Evolutionary conservation across 2,113 vertebrate genomes (phyloP).

Genomic region (Esox niger): DNA sequence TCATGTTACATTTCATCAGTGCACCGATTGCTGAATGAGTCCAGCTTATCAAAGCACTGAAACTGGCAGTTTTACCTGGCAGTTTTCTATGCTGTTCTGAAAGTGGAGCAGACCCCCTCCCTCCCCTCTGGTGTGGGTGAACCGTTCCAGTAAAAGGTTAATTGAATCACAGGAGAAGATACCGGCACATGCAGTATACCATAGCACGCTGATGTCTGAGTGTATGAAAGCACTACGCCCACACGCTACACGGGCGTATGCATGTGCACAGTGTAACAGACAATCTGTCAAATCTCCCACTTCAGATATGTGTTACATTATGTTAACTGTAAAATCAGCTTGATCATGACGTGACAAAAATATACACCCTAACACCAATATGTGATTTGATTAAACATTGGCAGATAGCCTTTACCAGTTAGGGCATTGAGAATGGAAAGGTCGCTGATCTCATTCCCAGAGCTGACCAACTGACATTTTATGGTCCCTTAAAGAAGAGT

Average conservation of each 20-base stretch:
- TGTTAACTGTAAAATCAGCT: slow-evolving; percentile 61
- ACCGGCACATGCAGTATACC: slow-evolving; percentile 41
- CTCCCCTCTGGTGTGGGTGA: too few species aligned
- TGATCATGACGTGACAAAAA: slow-evolving; percentile 55
- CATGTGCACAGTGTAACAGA: slow-evolving; percentile 41
- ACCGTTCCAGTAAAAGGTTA: slow-evolving; percentile 56
- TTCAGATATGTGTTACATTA: slow-evolving; percentile 47
- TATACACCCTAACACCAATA: slow-evolving; percentile 38
- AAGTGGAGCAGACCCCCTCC: slow-evolving; percentile 12
- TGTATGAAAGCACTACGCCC: slow-evolving; percentile 56
- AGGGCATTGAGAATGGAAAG: too few species aligned
- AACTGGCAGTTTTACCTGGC: neutral
- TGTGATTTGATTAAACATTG: too few species aligned
- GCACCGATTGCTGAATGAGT: slow-evolving; percentile 26
- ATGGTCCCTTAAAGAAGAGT: too few species aligned
- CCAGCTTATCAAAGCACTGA: slow-evolving; percentile 35
- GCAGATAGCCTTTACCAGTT: too few species aligned
- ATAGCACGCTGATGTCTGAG: slow-evolving; percentile 47
- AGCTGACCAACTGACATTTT: too few species aligned
- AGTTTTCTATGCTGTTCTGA: slow-evolving; percentile 28
- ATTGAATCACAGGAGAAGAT: slow-evolving; percentile 63
- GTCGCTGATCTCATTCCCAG: too few species aligned
- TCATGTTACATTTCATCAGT: neutral
- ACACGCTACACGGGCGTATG: neutral
- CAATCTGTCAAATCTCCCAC: slow-evolving; percentile 61